Percentiles rank a stretch among this genome's conserved stretches.
These are phyloP conservation scores for Masnerella sp. DNA, from an alignment of 2,888 invertebrate species.

Conservation along the genomic window DNA sequence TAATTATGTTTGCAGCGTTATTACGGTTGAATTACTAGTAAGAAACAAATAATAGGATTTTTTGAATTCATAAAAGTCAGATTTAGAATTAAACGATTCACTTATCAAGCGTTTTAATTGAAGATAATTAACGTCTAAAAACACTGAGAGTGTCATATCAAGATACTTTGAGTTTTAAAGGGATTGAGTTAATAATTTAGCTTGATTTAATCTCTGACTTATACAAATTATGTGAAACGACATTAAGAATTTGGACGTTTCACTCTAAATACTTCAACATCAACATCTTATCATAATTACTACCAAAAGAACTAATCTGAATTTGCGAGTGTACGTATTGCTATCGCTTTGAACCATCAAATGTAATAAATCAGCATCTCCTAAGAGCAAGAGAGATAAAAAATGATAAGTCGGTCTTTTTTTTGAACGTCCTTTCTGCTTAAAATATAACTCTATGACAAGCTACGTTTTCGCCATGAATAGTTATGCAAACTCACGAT, in stretches of 20 bases:
- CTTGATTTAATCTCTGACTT: no score
- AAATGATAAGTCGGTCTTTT: conserved; percentile 5
- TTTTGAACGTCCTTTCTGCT: conserved; percentile 3
- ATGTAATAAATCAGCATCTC: conserved; percentile 8
- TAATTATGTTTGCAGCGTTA: background rate
- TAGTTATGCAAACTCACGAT: conserved; percentile 27
- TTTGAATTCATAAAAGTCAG: no score
- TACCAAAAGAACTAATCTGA: background rate
- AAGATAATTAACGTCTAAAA: no score
- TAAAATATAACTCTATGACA: conserved; percentile 1
- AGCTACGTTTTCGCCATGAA: conserved; percentile 4
- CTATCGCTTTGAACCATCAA: background rate
- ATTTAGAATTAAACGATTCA: no score
- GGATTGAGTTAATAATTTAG: no score
- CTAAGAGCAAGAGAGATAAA: background rate
- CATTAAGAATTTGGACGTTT: no score
- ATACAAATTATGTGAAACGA: no score
- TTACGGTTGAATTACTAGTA: background rate
- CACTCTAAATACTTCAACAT: no score
- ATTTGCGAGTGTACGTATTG: background rate
- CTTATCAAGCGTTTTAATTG: no score
- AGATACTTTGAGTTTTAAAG: no score
- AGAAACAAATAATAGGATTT: background rate
- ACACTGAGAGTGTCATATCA: no score
- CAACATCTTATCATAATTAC: background rate